phyloP scores from a whole-genome alignment of 2,113 vertebrate genomes.

The Aphyosemion australe region DNA sequence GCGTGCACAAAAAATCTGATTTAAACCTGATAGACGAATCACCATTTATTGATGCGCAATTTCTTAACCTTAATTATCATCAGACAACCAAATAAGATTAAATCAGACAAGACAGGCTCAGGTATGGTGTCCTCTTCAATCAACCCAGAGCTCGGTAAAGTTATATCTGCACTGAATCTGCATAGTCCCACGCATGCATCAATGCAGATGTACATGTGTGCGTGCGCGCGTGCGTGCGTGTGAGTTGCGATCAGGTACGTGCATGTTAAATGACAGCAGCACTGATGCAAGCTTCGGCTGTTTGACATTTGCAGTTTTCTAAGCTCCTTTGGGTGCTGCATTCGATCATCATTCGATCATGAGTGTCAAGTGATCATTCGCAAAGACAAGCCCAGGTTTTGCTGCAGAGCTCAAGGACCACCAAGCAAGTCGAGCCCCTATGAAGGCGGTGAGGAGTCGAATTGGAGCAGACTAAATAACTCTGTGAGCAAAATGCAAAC shows the following conservation, averaged over 20 bases:
- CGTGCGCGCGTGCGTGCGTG: constrained; percentile 1
- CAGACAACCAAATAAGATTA: background rate
- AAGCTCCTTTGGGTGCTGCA: constrained; percentile 30
- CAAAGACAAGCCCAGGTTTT: constrained; percentile 44
- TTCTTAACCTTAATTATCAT: background rate
- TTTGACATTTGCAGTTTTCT: constrained; percentile 26
- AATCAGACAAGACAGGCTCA: background rate
- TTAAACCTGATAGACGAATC: background rate
- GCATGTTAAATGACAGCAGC: constrained; percentile 11
- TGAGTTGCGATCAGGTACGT: constrained; percentile 9
- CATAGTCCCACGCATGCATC: constrained; percentile 37
- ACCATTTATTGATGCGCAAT: background rate
- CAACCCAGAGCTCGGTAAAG: constrained; percentile 23
- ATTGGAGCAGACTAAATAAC: constrained; percentile 58
- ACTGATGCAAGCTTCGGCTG: constrained; percentile 24
- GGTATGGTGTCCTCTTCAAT: background rate
- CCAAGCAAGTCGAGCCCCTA: constrained; percentile 27
- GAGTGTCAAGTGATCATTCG: constrained; percentile 12
- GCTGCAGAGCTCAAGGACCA: constrained; percentile 56
- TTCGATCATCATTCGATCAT: constrained; percentile 25
- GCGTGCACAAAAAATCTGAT: background rate
- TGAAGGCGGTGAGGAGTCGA: constrained; percentile 27
- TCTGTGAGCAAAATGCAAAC: constrained; percentile 48
- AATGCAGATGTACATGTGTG: constrained; percentile 43
- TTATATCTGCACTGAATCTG: constrained; percentile 46